Base-by-base conservation (phyloP, 1,140 invertebrate species). In the Notospermus geniculatus region DNA sequence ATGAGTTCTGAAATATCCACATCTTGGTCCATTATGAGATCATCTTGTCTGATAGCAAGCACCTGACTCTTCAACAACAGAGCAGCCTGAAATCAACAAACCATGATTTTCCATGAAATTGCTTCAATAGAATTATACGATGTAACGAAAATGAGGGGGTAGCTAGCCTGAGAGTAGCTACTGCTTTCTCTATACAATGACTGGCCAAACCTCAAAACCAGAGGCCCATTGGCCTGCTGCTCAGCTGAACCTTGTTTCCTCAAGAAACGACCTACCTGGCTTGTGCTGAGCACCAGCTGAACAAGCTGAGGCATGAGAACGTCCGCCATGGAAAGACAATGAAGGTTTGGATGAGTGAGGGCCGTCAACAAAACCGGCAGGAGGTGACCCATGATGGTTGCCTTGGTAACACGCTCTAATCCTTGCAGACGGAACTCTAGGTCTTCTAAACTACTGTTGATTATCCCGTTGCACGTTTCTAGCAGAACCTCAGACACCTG, bases 341-440 rank as follows among this genome's bases (percentile, higher is more conserved):
- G 70, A 19, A 80, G 64, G 39, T 77, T 71, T 7, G 56, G 60
- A 60, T 80, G 76, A 19, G 76, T 80, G 61, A 80, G 63, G 4
- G 73, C 64, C 0, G 80, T 81, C 50, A 79, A 55, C 1, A 80
- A 61, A 2, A 73, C 67, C 4, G 79, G 79, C 60, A 80, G 55
- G n/a, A 80, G 64, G 52, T 79, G 74, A 29, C 79, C 79, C n/a
- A 80, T 67, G 1, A 80, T 65, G 1, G 79, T 80, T 32, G 73
- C 70, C 63, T 80, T 80, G 27, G 75, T 68, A 62, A 79, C 61
- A 13, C 73, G 60, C 63, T 80, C 79, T 22, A 80, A 53, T 15
- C 72, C 72, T 55, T 75, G 68, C n/a, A 80, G 62, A 50, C 74
- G 61, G 43, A 25, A 66, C 55, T 78, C 78, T 1, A 73, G 25